Conservation (phyloP, 1,140 invertebrate species). For the Apis laboriosa region DNA sequence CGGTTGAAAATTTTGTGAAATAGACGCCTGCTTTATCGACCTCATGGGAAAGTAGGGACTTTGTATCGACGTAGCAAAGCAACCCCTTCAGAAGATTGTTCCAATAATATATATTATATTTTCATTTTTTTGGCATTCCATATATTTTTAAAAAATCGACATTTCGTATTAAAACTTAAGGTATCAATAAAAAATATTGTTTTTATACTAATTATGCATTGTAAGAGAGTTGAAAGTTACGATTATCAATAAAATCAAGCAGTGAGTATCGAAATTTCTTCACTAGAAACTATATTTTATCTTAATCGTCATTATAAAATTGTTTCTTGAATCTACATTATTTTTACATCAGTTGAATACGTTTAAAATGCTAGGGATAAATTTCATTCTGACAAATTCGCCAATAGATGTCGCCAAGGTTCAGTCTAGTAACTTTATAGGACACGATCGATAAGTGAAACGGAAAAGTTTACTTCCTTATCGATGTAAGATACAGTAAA, state of each 20-base stretch:
- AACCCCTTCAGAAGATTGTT: neutral
- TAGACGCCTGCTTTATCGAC: constrained; percentile 51
- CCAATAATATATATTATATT: too few relatives aligned
- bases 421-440: constrained; percentile 35
- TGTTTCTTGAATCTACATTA: neutral
- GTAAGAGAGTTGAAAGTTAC: too few relatives aligned
- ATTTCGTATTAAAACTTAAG: neutral
- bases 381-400: neutral
- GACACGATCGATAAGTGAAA: constrained; percentile 46
- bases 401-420: constrained; percentile 58
- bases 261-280: neutral
- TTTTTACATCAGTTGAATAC: neutral
- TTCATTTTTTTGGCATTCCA: neutral
- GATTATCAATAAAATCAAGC: neutral
- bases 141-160: neutral
- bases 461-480: constrained; percentile 20
- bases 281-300: too few relatives aligned
- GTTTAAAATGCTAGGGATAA: constrained; percentile 2
- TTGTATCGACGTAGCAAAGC: constrained; percentile 23
- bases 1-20: constrained; percentile 14
- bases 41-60: neutral
- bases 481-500: neutral
- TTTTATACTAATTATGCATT: fast-evolving
- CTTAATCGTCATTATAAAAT: neutral
- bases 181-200: neutral